These are phyloP conservation scores for Drosophila varians DNA, from an alignment of 1,140 invertebrate species.

Conservation along the genomic window DNA sequence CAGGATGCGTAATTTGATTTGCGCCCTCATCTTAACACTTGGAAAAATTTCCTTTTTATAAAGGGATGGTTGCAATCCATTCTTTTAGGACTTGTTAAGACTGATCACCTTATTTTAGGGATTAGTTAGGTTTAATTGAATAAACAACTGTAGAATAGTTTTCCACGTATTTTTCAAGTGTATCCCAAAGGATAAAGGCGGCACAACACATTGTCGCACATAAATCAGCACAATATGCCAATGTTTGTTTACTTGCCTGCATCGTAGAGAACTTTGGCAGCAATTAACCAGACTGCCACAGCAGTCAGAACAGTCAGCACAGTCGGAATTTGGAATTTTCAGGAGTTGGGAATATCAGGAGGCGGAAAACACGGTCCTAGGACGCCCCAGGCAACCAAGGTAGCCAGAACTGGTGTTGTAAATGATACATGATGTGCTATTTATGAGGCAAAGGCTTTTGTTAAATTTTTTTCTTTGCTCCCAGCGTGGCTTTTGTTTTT, in stretches of 20 bases:
- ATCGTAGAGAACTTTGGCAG: constrained; percentile 74
- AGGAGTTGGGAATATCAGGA: constrained; percentile 9
- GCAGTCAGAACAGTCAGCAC: constrained; percentile 25
- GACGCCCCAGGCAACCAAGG: constrained; percentile 22
- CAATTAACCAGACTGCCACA: constrained; percentile 78
- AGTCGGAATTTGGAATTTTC: constrained; percentile 17
- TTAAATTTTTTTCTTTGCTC: constrained; percentile 63
- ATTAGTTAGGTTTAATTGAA: background rate
- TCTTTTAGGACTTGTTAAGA: background rate
- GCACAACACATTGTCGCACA: constrained; percentile 76
- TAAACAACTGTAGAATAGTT: background rate
- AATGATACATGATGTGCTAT: constrained; percentile 83
- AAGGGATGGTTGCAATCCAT: background rate
- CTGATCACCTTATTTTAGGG: background rate
- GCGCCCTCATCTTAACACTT: constrained; percentile 28
- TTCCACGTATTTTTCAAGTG: constrained; percentile 5
- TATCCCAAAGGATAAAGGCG: background rate
- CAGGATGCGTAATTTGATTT: constrained; percentile 80
- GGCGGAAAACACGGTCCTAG: constrained; percentile 23
- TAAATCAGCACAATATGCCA: constrained; percentile 83
- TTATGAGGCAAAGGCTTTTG: constrained; percentile 78
- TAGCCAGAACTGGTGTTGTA: constrained; percentile 50
- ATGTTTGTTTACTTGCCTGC: constrained; percentile 81
- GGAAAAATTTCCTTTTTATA: background rate
- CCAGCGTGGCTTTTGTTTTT: constrained; percentile 13